phyloP scores from a whole-genome alignment of 2,797 vertebrate genomes.

The Enteromius treurensis region DNA sequence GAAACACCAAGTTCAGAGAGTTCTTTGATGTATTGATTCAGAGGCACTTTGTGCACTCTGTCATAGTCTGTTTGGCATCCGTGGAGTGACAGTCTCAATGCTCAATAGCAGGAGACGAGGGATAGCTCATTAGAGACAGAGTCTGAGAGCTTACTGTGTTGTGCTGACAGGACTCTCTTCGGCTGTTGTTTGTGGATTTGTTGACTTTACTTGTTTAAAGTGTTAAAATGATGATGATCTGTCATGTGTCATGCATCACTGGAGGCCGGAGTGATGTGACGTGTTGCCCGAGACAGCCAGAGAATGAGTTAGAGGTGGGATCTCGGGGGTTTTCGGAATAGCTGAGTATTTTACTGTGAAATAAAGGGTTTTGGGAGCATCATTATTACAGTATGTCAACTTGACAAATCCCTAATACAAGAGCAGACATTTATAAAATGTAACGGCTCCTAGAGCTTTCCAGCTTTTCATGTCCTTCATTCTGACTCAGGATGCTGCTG shows the following conservation, averaged over 20 bases:
- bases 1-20: constrained; percentile 45
- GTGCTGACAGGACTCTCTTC: constrained; percentile 46
- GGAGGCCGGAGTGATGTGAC: not conserved
- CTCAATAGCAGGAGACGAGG: constrained; percentile 32
- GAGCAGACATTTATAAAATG: constrained; percentile 18
- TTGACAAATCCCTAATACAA: constrained; percentile 31
- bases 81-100: constrained; percentile 36
- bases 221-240: constrained; percentile 40
- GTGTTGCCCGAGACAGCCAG: not conserved
- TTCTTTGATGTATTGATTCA: constrained; percentile 53
- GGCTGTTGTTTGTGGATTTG: constrained; percentile 53
- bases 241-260: constrained; percentile 25
- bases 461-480: not conserved
- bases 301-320: constrained; percentile 19
- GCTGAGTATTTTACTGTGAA: constrained; percentile 19
- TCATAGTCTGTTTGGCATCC: constrained; percentile 47
- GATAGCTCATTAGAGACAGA: constrained; percentile 58
- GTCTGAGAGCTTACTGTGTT: constrained; percentile 48
- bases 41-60: constrained; percentile 41
- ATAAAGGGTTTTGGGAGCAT: constrained; percentile 22
- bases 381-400: not conserved
- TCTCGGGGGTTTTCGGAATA: not conserved
- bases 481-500: not conserved
- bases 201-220: constrained; percentile 51
- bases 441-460: constrained; percentile 5